Evolutionary conservation across 2,888 invertebrate genomes (phyloP), one percentile per base, ranked within the genome.

Genomic region (Gastrophysa polygoni): DNA sequence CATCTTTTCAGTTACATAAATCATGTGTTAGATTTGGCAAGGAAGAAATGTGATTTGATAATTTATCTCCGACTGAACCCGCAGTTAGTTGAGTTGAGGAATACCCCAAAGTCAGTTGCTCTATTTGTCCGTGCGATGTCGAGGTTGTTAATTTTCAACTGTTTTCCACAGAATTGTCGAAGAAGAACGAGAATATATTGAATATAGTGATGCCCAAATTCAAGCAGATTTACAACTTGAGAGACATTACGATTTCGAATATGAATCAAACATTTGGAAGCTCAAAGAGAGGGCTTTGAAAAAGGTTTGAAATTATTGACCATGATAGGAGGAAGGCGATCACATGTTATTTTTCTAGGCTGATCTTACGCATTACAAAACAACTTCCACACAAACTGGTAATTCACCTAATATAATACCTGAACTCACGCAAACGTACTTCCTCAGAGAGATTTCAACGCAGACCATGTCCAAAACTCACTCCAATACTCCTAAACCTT

Each of bases 231-330:
- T 11, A 18, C 28, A 24, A 87, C 32, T n/a, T n/a, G n/a, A 28
- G 90, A 0, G 75, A 89, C 6, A 79, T 83, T n/a, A 81, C 16
- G 89, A 90, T 73, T 86, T 86, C 56, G 84, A 88, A 63, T 93
- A 92, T 74, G 86, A 87, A 0, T 93, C 91, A 88, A 92, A 93
- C 78, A 83, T 92, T 55, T 96, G 95, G 96, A 90, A 93, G 70
- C 86, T 91, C 79, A 89, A 92, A 73, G 81, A 90, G 60, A 85
- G 88, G 70, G 94, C 94, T 3, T 87, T 95, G 49, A 87, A 89
- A 80, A 83, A 93, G 85, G 92, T 91, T n/a, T n/a, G 18, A 18
- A 14, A 18, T 5, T 46, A 3, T 24, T 24, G n/a, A n/a, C n/a
- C n/a, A n/a, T n/a, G n/a, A n/a, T n/a, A n/a, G n/a, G n/a, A n/a